These are phyloP conservation scores for Lepus oiostolus DNA, from an alignment of 2,797 vertebrate species.

Conservation along the genomic window DNA sequence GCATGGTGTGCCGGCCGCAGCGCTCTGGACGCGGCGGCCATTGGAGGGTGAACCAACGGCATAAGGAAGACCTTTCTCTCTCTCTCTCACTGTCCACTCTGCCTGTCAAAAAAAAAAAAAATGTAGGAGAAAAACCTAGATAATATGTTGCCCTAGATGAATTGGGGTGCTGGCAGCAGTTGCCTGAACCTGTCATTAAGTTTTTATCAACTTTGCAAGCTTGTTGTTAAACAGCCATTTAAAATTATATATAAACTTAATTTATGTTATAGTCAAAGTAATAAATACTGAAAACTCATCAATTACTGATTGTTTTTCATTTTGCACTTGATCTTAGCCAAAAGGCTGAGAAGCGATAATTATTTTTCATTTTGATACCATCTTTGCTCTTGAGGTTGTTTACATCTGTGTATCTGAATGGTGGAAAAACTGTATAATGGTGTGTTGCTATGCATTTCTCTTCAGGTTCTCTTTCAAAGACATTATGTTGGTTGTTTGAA, in stretches of 20 bases:
- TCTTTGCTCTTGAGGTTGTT: background rate
- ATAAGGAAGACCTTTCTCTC: too few species aligned
- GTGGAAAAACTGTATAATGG: background rate
- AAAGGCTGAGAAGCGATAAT: too few species aligned
- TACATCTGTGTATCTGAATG: background rate
- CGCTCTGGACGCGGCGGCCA: too few species aligned
- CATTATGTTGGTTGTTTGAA: background rate
- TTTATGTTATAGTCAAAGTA: constrained; percentile 18
- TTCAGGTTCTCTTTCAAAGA: background rate
- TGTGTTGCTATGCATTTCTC: background rate
- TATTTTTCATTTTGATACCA: background rate
- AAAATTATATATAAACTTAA: background rate
- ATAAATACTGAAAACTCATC: background rate
- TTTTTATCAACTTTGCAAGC: background rate
- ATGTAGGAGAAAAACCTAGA: background rate
- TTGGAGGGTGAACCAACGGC: too few species aligned
- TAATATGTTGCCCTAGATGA: background rate
- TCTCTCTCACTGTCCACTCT: too few species aligned
- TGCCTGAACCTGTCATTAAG: background rate
- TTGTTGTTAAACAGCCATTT: constrained; percentile 13
- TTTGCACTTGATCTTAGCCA: too few species aligned
- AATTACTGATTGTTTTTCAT: background rate
- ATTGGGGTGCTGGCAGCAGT: background rate
- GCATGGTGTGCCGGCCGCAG: too few species aligned
- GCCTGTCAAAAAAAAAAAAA: too few species aligned